Evolutionary conservation across 2,113 vertebrate genomes (phyloP), one percentile per base, ranked within the genome.

Genomic region (Clarias gariepinus): DNA sequence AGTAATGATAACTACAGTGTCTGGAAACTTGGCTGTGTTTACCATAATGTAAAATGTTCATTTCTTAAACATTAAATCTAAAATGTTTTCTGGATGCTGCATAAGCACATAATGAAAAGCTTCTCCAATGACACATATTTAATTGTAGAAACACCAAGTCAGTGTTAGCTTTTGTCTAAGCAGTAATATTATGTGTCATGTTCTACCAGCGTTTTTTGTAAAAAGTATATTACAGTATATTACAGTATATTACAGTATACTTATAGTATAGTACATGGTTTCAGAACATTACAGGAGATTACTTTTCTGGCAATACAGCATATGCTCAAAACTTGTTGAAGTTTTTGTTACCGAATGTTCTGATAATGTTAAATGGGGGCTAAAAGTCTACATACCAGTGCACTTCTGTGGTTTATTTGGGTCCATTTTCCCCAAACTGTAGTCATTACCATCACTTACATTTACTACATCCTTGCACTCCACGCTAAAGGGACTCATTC

Each of bases 401-500:
- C 47, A 47, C 21, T 53, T 57, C 64, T 33, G 19, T 53, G 52
- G n/a, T 71, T 58, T 33, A 83, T 61, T 60, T 25, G 18, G 83
- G 19, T 23, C 69, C 55, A 61, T 12, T 84, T 36, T 9, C 33
- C 6, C 16, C 9, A 76, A 47, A 66, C 28, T 41, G 1, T 28
- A 77, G 58, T 83, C 69, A 64, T 79, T 64, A 78, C 53, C 18
- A 82, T 82, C 25, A 53, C 2, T 53, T 84, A 69, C 21, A 68
- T 79, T 47, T 84, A 69, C 60, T 19, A 74, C 69, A 84, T 64
- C n/a, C 60, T 30, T 78, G 64, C 4, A 66, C 55, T 79, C 55
- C 19, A 28, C 23, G 61, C 84, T 69, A 80, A 28, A 69, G 58
- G 63, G 77, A 69, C 52, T 41, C 58, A 19, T 81, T 81, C 13